Conservation (phyloP, 1,140 invertebrate genomes). For the Temnothorax longispinosus region DNA sequence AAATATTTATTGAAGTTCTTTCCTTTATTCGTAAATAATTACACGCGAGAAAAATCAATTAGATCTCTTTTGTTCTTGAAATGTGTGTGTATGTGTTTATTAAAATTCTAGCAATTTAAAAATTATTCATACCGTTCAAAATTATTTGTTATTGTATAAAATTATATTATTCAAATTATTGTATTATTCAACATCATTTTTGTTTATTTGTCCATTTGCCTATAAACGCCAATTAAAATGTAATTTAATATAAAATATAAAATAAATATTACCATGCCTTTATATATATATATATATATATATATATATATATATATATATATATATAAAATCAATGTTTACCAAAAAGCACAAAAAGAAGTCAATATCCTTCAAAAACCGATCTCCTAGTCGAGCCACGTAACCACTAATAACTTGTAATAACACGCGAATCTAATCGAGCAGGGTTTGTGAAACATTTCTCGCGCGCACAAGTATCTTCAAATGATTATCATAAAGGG, state of each 20-base stretch:
- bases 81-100: background rate
- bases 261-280: background rate
- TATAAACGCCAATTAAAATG: background rate
- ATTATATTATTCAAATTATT: background rate
- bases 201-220: background rate
- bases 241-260: background rate
- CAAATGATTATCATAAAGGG: slow-evolving; percentile 63
- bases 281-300: too few relatives aligned
- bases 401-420: background rate
- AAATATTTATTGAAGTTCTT: background rate
- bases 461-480: slow-evolving; percentile 64
- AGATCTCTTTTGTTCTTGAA: background rate
- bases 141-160: background rate
- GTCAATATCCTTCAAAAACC: background rate
- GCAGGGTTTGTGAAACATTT: slow-evolving; percentile 19
- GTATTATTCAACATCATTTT: background rate
- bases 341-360: background rate
- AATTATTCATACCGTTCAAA: background rate
- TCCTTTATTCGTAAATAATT: background rate
- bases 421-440: background rate
- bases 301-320: too few relatives aligned
- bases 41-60: background rate
- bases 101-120: slow-evolving; percentile 7
- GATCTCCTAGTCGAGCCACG: background rate
- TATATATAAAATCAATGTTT: background rate